These are phyloP conservation scores for Crematogaster levior DNA, from an alignment of 2,888 invertebrate genomes.

Conservation along the genomic window DNA sequence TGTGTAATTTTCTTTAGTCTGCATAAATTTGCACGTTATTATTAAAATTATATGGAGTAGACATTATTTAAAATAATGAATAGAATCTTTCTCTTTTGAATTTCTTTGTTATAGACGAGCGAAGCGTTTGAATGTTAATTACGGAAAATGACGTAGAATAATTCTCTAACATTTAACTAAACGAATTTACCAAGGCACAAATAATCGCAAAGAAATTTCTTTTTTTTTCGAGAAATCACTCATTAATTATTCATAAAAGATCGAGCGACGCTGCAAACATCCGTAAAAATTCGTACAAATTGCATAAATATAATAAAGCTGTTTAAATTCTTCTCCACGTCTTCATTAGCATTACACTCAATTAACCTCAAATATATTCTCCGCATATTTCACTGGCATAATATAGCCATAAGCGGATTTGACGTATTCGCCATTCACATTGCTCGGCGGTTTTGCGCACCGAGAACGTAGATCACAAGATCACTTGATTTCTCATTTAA, in stretches of 20 bases:
- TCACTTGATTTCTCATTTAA: slow-evolving; percentile 59
- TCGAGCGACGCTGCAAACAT: neutral
- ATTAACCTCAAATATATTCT: slow-evolving; percentile 28
- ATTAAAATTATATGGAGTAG: neutral
- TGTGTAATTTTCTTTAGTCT: neutral
- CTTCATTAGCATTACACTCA: slow-evolving; percentile 43
- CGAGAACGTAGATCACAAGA: neutral
- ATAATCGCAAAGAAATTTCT: neutral
- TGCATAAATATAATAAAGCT: slow-evolving; percentile 40
- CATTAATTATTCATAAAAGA: slow-evolving; percentile 21
- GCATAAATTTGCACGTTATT: neutral
- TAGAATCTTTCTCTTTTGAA: neutral
- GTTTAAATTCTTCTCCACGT: slow-evolving; percentile 31
- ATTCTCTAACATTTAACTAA: slow-evolving; percentile 15
- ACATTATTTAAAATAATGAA: slow-evolving; percentile 6
- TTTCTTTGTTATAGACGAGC: neutral
- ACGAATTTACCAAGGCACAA: neutral
- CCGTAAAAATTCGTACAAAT: neutral
- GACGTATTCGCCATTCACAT: slow-evolving; percentile 10
- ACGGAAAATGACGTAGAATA: neutral
- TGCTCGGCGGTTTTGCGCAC: neutral
- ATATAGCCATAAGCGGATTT: slow-evolving; percentile 25
- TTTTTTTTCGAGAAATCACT: neutral
- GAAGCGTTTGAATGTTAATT: neutral
- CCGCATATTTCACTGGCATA: neutral